phyloP scores from a whole-genome alignment of 2,797 vertebrate genomes.

The Petrocephalus sullivani region DNA sequence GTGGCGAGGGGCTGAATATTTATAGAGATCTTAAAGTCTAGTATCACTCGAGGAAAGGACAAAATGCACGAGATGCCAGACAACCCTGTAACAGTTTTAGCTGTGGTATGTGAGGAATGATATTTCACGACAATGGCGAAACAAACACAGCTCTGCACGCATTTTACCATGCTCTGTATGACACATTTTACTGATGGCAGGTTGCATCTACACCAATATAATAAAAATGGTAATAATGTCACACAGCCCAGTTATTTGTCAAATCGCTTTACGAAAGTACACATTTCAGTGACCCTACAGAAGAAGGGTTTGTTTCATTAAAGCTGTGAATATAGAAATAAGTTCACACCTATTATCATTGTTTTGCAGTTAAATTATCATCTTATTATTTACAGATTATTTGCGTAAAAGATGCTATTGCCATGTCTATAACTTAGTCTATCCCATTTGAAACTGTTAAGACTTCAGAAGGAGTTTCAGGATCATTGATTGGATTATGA shows the following conservation, averaged over 20 bases:
- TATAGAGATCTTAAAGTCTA: background rate
- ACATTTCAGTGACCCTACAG: background rate
- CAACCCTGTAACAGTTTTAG: background rate
- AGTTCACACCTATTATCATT: background rate
- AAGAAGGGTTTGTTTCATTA: background rate
- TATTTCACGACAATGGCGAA: background rate
- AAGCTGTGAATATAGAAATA: background rate
- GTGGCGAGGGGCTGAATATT: background rate
- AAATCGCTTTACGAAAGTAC: background rate
- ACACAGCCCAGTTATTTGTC: background rate
- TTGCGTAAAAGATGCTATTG: background rate
- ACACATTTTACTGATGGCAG: background rate
- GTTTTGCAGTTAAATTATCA: background rate
- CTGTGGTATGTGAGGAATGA: background rate
- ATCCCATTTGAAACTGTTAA: background rate
- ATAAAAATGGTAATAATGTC: background rate
- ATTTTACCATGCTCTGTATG: background rate
- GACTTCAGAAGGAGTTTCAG: background rate
- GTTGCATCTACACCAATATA: background rate
- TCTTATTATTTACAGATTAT: background rate
- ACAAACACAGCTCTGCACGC: background rate
- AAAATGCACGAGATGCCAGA: background rate
- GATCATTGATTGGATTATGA: background rate
- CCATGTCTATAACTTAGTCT: background rate
- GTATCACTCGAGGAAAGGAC: background rate